Percentiles rank a stretch among this genome's conserved stretches.
Conservation (phyloP, 1,140 invertebrate genomes). For the Spodoptera litura region DNA sequence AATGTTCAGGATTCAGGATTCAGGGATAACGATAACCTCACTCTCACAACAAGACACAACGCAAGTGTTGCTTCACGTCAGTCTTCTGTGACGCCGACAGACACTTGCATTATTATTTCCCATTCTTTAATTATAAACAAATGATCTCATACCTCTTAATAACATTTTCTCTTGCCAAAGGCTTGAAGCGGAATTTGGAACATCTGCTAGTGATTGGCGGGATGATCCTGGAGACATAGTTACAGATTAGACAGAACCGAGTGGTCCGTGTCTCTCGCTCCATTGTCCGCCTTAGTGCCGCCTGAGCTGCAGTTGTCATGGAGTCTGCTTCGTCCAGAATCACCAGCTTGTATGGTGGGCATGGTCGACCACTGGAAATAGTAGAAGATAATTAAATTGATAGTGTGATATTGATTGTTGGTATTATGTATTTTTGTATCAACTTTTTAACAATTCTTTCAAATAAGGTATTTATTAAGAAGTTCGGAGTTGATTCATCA, state of each 20-base stretch:
- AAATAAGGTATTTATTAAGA: too few relatives aligned
- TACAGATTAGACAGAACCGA: conserved; percentile 99
- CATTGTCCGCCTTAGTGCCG: conserved; percentile 98
- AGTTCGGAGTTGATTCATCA: too few relatives aligned
- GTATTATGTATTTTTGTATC: too few relatives aligned
- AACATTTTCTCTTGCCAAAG: conserved; percentile 91
- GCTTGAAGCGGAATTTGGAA: conserved; percentile 99
- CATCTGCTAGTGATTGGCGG: conserved; percentile 99
- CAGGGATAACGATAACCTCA: too few relatives aligned
- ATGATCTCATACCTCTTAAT: conserved; percentile 83
- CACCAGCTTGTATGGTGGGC: conserved; percentile 98
- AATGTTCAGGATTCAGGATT: too few relatives aligned
- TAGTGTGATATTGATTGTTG: neutral
- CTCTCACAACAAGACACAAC: too few relatives aligned
- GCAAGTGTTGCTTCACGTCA: too few relatives aligned
- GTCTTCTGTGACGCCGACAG: too few relatives aligned
- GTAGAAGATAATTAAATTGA: neutral
- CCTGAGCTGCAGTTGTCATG: conserved; percentile 98
- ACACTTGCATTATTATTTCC: too few relatives aligned
- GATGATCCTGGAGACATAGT: conserved; percentile 99
- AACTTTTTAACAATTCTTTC: too few relatives aligned
- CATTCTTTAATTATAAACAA: too few relatives aligned
- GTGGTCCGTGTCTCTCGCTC: conserved; percentile 98
- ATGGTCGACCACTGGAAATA: conserved; percentile 92
- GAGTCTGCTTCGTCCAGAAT: conserved; percentile 99